Base-by-base conservation (phyloP, 2,797 vertebrate species). In the Myotis findleyi region DNA sequence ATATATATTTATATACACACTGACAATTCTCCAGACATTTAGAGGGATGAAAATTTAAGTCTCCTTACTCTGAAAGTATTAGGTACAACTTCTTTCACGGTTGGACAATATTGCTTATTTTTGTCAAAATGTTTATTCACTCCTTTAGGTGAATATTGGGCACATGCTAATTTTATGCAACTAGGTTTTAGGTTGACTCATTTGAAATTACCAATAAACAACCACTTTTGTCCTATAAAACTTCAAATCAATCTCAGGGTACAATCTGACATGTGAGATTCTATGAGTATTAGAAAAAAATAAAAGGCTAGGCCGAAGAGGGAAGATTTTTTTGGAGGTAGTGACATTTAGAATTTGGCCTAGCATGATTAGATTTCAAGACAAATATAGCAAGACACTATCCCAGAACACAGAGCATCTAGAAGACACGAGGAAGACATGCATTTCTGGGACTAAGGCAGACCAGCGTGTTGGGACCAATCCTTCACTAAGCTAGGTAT, bases 41-140 rank as follows among this genome's bases (percentile, higher is more conserved):
- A 85, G 62, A 51, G 38, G 30, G 2, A 57, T 51, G 38, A 30
- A 41, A 62, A 59, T 79, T 72, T 64, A 38, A 57, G 72, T 44
- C 7, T 33, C 2, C 6, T 76, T 95, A 62, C 5, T 85, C 68
- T 85, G 36, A 36, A 79, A 55, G 3, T 92, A 59, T 81, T 55
- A 71, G 64, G 8, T 14, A 85, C 30, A 41, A 30, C 41, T 80
- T 79, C 14, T 85, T 82, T 90, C 30, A 68, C 14, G 41, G 21
- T 25, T 94, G 7, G 9, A 59, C 7, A 36, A 0, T 8, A 73
- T 68, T 73, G 27, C 25, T 89, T 89, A 76, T 62, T 80, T 75
- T 73, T 81, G 55, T 79, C 9, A 87, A 86, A 96, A 85, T 90
- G 17, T 59, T 71, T 55, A 79, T 79, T 83, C 18, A 49, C 3